phyloP scores from a whole-genome alignment of 2,888 invertebrate genomes.

The Tubiluchus corallicola region DNA sequence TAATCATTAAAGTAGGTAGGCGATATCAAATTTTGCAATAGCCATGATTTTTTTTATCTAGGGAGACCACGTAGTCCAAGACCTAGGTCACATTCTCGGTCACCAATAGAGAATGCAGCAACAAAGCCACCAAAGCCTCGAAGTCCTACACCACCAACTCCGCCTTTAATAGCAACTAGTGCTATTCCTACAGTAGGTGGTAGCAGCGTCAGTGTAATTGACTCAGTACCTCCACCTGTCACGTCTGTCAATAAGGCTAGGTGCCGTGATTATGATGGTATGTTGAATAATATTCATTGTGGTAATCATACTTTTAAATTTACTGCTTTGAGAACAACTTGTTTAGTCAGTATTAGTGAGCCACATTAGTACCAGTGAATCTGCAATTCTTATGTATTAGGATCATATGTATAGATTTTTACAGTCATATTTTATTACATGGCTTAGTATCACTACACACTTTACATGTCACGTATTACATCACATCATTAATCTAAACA shows the following conservation, averaged over 20 bases:
- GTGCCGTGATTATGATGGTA: conserved; percentile 75
- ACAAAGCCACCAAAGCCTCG: conserved; percentile 1
- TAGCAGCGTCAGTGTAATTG: too few species aligned
- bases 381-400: neutral
- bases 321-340: neutral
- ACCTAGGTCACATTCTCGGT: conserved; percentile 12
- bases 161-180: conserved; percentile 6
- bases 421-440: too few species aligned
- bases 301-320: too few species aligned
- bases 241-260: conserved; percentile 26
- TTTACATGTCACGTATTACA: neutral
- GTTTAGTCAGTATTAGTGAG: conserved; percentile 5
- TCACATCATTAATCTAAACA: too few species aligned
- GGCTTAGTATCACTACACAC: too few species aligned
- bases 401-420: conserved; percentile 2
- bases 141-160: neutral
- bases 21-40: too few species aligned
- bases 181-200: conserved; percentile 5
- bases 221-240: neutral
- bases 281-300: conserved; percentile 17
- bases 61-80: conserved; percentile 6
- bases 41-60: too few species aligned
- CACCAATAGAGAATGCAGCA: conserved; percentile 2
- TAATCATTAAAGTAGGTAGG: too few species aligned
- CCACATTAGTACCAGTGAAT: neutral